Evolutionary conservation across 2,113 vertebrate species (phyloP), one percentile per base, ranked within the genome.

Genomic region (Petroica traversi): DNA sequence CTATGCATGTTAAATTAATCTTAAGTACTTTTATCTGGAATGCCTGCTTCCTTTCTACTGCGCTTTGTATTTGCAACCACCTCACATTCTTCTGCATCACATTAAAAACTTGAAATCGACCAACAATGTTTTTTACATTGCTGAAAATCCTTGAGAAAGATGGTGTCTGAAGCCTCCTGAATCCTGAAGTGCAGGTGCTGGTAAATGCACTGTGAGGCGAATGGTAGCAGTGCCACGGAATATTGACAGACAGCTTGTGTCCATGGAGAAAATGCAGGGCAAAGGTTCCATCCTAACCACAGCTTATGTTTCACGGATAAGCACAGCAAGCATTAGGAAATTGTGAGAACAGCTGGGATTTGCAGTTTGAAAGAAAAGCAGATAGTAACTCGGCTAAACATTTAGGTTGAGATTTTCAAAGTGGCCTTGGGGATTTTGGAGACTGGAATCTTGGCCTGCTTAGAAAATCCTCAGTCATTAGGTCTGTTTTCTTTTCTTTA

Each of bases 1-100:
- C 90, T 97, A 62, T 91, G 94, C 96, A 88, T 97, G 85, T 96
- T 97, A 97, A 97, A 97, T 98, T 97, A 97, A 95, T 95, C 95
- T 97, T 97, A 97, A 96, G 93, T 96, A 85, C 89, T 97, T 98
- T 97, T 98, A 95, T 97, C 96, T 96, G 41, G 91, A 96, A 95
- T 88, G 93, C 69, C 66, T 93, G 7, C 91, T 94, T 96, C 72
- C 90, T 94, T 95, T 94, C 55, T 68, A 36, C 46, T 23, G 64
- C 4, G 6, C 68, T 95, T 92, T 66, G 59, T 86, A 63, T 95
- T 97, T 94, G 88, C 88, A 74, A 93, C 85, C 89, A 54, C 46
- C 64, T 85, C 88, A 73, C 28, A 61, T 62, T 51, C 85, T 95
- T 96, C 93, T 74, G 49, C 85, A 81, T 85, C 66, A 17, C 93